A percentile compares a stretch with the other conserved stretches of the same genome.
Conservation (phyloP, 2,888 invertebrate genomes). For the Hemicrepidius hirtus region DNA sequence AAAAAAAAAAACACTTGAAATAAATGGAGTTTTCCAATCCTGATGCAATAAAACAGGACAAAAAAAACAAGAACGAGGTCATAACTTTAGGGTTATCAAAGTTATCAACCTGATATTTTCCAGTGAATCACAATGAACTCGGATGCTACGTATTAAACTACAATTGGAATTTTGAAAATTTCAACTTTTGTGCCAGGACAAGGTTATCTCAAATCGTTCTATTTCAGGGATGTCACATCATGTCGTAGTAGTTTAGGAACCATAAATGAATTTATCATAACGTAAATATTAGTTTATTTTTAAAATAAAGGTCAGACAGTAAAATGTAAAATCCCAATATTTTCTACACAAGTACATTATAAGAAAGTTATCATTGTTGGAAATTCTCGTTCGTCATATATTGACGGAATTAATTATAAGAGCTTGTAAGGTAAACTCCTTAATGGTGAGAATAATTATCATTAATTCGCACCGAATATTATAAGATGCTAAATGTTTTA, state of each 20-base stretch:
- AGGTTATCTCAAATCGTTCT: background rate
- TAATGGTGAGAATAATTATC: background rate
- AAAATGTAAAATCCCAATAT: background rate
- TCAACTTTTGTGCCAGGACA: too few species aligned
- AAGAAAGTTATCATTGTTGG: background rate
- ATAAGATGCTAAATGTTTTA: too few species aligned
- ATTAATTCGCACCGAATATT: background rate
- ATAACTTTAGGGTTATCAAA: constrained; percentile 1
- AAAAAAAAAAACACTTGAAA: too few species aligned
- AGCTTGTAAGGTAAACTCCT: background rate
- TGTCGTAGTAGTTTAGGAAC: background rate
- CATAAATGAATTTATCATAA: constrained; percentile 2
- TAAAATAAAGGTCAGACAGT: constrained; percentile 13
- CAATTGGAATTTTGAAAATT: too few species aligned
- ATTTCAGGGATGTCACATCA: too few species aligned
- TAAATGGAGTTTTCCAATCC: too few species aligned
- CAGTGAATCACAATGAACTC: constrained; percentile 21
- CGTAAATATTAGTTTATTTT: constrained; percentile 5
- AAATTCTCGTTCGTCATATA: constrained; percentile 5
- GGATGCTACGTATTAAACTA: background rate
- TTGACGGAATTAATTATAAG: constrained; percentile 1
- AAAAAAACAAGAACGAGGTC: background rate
- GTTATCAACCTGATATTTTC: constrained; percentile 24
- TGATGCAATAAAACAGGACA: constrained; percentile 6
- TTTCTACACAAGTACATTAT: background rate